Evolutionary conservation across 2,888 invertebrate genomes (phyloP), one percentile per base, ranked within the genome.

Genomic region (Hirudinaria manillensis): DNA sequence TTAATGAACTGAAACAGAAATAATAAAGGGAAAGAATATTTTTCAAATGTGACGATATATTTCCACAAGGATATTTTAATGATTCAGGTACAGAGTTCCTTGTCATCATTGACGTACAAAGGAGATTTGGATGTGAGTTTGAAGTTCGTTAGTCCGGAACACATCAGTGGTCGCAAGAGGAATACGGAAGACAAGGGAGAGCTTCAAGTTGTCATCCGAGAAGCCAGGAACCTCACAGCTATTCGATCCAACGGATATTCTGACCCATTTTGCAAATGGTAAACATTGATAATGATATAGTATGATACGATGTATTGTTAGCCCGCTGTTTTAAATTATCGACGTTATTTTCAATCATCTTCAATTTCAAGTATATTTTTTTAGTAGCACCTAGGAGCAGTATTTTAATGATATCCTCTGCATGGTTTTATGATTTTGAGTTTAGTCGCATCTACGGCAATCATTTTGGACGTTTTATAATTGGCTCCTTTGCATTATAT

Each of bases 101-200:
- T 77, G 61, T 79, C 82, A 6, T 78, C 81, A 77, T 79, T 84
- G 78, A 79, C 91, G 76, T 91, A 91, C 82, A 92, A 93, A 83
- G 96, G 96, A 74, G 95, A 96, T 85, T 89, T 97, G 80, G 92
- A 94, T 80, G 89, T 97, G 24, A 94, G 94, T 45, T 88, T 97
- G 76, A 95, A 94, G 88, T 94, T 93, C 85, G 91, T 94, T 79
- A 90, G 93, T 56, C 90, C 91, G 16, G 93, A 93, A 32, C 79
- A 81, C 75, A 77, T 81, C 19, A 79, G 80, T 32, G 78, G 79
- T 75, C 80, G 81, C 53, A 83, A 82, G 78, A 34, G 78, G 27
- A 70, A 74, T 16, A 71, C 70, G 0, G 77, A 77, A 29, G 81
- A 88, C 89, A 75, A 90, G 80, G 95, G 95, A 1, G 91, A 93